Conservation (phyloP, 1,140 invertebrate species). For the Brachionus asplanchnoidis region DNA sequence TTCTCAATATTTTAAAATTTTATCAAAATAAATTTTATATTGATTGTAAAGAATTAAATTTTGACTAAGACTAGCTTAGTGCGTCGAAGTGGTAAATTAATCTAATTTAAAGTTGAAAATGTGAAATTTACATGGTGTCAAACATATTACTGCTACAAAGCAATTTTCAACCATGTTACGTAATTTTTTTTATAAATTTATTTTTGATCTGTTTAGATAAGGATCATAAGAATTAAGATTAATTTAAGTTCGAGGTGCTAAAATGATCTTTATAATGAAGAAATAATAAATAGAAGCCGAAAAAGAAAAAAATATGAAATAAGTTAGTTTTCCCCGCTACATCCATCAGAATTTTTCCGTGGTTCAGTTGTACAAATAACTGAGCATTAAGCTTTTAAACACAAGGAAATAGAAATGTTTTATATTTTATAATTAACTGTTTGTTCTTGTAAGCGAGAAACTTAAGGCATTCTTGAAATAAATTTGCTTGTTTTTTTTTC, state of each 20-base stretch:
- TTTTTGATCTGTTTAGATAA: neutral
- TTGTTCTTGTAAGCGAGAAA: neutral
- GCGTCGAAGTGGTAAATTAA: neutral
- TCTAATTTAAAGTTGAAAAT: neutral
- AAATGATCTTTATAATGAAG: neutral
- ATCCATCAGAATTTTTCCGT: neutral
- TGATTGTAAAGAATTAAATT: neutral
- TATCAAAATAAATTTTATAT: no score
- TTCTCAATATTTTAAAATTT: no score
- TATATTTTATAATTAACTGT: neutral
- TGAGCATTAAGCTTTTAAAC: neutral
- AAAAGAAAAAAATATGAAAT: neutral
- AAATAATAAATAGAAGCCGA: neutral
- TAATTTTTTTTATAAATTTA: neutral
- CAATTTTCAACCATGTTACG: neutral
- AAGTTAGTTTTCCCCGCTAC: neutral
- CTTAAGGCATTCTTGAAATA: neutral
- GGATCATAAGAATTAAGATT: neutral
- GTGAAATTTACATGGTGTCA: neutral
- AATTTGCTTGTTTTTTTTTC: neutral
- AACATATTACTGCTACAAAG: neutral
- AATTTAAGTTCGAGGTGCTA: neutral
- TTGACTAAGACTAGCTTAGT: neutral
- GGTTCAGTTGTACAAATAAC: neutral
- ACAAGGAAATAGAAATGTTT: neutral